Percentiles rank a stretch among this genome's conserved stretches.
Evolutionary conservation across 1,140 invertebrate species (phyloP).

Genomic region (Acromyrmex heyeri): DNA sequence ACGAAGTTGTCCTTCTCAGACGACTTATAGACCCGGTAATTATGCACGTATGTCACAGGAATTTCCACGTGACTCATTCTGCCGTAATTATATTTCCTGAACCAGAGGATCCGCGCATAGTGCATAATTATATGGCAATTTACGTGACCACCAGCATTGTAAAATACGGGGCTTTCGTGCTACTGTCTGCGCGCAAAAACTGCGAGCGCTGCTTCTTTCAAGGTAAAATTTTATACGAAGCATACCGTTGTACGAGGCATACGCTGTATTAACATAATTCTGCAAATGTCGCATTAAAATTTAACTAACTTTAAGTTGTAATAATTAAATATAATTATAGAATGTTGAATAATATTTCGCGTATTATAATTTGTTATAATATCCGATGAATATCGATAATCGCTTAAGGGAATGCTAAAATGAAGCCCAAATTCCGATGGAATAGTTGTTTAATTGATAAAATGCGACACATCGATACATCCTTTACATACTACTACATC

Average conservation of each 20-base stretch:
- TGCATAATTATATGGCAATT: constrained; percentile 36
- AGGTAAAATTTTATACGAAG: constrained; percentile 34
- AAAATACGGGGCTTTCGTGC: constrained; percentile 1
- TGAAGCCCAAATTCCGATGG: too few species aligned
- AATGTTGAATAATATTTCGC: too few species aligned
- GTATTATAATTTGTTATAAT: constrained; percentile 2
- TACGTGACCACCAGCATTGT: constrained; percentile 24
- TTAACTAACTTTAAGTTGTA: neutral
- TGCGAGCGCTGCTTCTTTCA: constrained; percentile 27
- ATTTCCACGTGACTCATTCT: constrained; percentile 43
- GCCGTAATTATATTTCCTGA: constrained; percentile 29
- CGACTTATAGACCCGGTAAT: constrained; percentile 43
- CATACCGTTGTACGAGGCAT: neutral
- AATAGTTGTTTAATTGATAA: too few species aligned
- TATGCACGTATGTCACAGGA: constrained; percentile 39
- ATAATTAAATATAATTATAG: too few species aligned
- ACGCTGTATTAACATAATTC: neutral
- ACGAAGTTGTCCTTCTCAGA: neutral
- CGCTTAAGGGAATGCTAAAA: neutral
- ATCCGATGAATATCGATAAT: constrained; percentile 19
- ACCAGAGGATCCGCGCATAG: neutral
- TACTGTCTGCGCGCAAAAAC: constrained; percentile 3
- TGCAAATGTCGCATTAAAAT: neutral
- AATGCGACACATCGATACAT: too few species aligned
- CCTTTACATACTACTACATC: too few species aligned